A percentile compares a stretch with the other conserved stretches of the same genome.
phyloP scores from a whole-genome alignment of 2,888 invertebrate species.

The Leucoptera coffeella region DNA sequence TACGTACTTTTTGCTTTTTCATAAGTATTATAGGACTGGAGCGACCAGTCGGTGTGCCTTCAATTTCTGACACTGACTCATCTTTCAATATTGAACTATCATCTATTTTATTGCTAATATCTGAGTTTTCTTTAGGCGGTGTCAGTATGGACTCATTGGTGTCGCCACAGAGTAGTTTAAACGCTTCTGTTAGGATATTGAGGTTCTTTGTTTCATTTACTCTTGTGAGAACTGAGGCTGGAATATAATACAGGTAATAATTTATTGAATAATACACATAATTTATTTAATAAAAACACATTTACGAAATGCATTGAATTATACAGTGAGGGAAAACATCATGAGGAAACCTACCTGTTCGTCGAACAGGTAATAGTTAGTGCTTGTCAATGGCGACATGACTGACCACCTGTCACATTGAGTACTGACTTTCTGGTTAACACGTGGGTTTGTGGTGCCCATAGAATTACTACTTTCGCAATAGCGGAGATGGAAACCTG shows the following conservation, averaged over 20 bases:
- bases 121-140: constrained; percentile 3
- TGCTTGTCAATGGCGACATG: too few relatives aligned
- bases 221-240: constrained; percentile 20
- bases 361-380: too few relatives aligned
- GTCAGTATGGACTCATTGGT: constrained; percentile 7
- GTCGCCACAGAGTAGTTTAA: constrained; percentile 22
- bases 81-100: constrained; percentile 12
- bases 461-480: too few relatives aligned
- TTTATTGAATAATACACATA: neutral
- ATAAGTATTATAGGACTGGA: constrained; percentile 28
- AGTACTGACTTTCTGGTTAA: too few relatives aligned
- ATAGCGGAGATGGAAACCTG: too few relatives aligned
- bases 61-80: constrained; percentile 26
- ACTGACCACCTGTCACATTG: too few relatives aligned
- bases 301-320: too few relatives aligned
- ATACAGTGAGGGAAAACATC: too few relatives aligned
- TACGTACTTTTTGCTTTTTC: constrained; percentile 13
- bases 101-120: constrained; percentile 5
- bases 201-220: constrained; percentile 26
- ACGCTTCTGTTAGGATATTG: constrained; percentile 17
- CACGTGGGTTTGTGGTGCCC: too few relatives aligned
- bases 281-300: too few relatives aligned
- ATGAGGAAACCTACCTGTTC: too few relatives aligned
- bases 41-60: constrained; percentile 27
- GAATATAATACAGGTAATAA: constrained; percentile 8